Evolutionary conservation across 2,113 vertebrate species (phyloP).

Genomic region (Coryphaenoides rupestris): DNA sequence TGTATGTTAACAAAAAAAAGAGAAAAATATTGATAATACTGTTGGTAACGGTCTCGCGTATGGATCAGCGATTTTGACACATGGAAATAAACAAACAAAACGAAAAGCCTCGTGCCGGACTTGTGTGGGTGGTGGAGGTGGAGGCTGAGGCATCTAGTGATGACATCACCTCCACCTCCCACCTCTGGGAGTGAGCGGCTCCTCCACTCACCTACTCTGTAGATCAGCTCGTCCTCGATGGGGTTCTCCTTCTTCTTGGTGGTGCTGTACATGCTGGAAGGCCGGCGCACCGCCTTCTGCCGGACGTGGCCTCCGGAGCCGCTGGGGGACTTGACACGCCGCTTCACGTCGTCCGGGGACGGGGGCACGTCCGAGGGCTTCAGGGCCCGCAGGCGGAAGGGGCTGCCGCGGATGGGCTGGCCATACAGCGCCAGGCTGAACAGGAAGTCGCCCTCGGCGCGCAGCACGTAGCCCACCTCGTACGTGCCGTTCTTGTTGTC

Average conservation of each 20-base stretch:
- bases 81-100: too few relatives aligned
- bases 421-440: conserved; percentile 85
- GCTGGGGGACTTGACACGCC: conserved; percentile 90
- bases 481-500: conserved; percentile 97
- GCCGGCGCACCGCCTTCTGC: conserved; percentile 90
- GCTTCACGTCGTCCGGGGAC: conserved; percentile 89
- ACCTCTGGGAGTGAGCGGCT: too few relatives aligned
- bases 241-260: conserved; percentile 88
- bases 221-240: conserved; percentile 80
- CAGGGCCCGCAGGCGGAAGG: conserved; percentile 83
- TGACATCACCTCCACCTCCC: too few relatives aligned
- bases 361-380: conserved; percentile 83
- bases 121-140: too few relatives aligned
- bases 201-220: conserved; percentile 87
- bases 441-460: conserved; percentile 82
- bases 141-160: too few relatives aligned
- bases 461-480: conserved; percentile 85
- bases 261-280: conserved; percentile 95
- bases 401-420: conserved; percentile 86
- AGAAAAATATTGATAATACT: too few relatives aligned
- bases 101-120: too few relatives aligned
- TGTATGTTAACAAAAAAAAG: too few relatives aligned
- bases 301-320: conserved; percentile 84
- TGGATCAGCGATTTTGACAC: too few relatives aligned
- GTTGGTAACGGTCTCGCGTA: too few relatives aligned